These are phyloP conservation scores for Esox lucius DNA, from an alignment of 2,797 vertebrate species.

Conservation along the genomic window DNA sequence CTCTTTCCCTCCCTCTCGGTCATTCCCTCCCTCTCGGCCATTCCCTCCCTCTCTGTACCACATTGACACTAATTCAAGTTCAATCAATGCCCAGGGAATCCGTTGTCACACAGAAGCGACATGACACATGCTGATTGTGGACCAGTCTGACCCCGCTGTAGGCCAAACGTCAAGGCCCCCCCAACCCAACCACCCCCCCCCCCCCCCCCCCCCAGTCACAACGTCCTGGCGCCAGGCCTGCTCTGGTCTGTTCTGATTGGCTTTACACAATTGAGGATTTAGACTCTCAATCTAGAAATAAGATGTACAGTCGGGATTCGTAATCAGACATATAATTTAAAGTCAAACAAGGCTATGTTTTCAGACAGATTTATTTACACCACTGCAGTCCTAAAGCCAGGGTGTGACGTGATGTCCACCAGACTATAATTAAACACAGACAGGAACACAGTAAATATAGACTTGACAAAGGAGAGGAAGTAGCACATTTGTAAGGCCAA, in stretches of 20 bases:
- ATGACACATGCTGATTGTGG: neutral
- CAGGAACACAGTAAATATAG: conserved; percentile 2
- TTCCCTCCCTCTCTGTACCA: conserved; percentile 10
- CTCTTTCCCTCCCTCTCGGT: neutral
- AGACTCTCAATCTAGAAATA: neutral
- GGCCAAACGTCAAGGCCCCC: no score
- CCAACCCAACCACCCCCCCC: neutral
- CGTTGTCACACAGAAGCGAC: neutral
- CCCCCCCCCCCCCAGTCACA: no score
- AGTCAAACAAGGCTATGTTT: neutral
- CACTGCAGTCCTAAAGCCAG: neutral
- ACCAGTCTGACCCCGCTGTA: neutral
- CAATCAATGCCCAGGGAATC: conserved; percentile 3
- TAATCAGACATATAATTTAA: neutral
- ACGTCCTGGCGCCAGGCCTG: no score
- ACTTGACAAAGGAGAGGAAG: neutral
- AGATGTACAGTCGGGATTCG: neutral
- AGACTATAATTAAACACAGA: neutral
- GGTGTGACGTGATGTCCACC: conserved; percentile 7
- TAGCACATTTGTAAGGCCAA: neutral
- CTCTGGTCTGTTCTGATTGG: neutral
- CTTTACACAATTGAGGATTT: neutral
- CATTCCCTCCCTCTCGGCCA: neutral
- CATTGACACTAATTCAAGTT: conserved; percentile 6
- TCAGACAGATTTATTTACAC: neutral